phyloP scores from a whole-genome alignment of 2,797 vertebrate genomes.

The Hippopotamyrus pictus region DNA sequence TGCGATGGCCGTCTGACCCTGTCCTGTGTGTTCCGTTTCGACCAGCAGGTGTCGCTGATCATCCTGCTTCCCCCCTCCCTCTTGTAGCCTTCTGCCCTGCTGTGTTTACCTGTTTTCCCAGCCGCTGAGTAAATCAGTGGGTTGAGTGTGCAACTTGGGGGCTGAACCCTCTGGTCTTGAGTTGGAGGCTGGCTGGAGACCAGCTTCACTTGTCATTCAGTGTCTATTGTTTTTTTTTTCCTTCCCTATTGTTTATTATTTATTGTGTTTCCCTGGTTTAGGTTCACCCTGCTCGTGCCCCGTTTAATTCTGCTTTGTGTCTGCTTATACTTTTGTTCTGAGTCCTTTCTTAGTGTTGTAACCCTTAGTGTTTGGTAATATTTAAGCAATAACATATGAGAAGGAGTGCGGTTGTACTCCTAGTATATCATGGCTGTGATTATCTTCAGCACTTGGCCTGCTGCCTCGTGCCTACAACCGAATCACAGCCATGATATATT shows the following conservation, averaged over 20 bases:
- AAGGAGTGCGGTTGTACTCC: too few relatives aligned
- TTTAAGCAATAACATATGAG: neutral
- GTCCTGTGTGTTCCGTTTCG: neutral
- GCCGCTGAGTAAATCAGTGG: neutral
- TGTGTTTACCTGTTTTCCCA: neutral
- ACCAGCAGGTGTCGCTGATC: neutral
- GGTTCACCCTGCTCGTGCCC: neutral
- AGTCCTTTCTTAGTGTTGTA: neutral
- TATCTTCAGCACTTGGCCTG: neutral
- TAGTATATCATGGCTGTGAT: neutral
- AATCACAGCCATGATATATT: neutral
- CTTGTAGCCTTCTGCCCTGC: neutral
- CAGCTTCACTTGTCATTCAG: neutral
- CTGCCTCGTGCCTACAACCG: neutral
- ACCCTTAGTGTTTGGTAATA: neutral
- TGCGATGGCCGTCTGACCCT: neutral
- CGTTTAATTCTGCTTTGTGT: neutral
- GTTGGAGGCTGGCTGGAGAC: neutral
- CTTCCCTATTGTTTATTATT: neutral
- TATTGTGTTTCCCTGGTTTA: neutral
- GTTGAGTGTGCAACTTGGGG: neutral
- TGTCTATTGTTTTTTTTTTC: neutral
- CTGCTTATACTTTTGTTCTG: neutral
- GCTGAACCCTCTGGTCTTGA: neutral
- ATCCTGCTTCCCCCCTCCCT: neutral